Conservation (phyloP, 2,888 invertebrate species). For the Entomobrya multifasciata region DNA sequence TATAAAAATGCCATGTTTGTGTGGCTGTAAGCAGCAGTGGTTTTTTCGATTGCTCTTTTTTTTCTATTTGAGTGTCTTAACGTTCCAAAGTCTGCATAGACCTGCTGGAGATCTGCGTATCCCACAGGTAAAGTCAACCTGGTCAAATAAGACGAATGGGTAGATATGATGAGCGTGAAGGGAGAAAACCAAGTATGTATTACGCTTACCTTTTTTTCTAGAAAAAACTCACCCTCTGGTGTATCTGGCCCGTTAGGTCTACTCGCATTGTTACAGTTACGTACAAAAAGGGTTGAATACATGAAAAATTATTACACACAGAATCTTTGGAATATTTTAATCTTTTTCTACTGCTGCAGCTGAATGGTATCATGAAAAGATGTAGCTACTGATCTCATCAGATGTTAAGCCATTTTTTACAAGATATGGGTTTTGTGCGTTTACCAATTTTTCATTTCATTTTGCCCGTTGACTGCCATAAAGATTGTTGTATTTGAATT, state of each 20-base stretch:
- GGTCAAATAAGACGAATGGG: constrained; percentile 32
- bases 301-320: neutral
- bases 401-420: neutral
- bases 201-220: neutral
- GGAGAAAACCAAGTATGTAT: neutral
- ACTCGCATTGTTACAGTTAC: constrained; percentile 45
- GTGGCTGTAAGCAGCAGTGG: neutral
- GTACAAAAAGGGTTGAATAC: constrained; percentile 49
- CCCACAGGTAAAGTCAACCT: constrained; percentile 51
- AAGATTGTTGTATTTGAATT: no score
- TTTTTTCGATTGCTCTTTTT: neutral
- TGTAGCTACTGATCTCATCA: neutral
- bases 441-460: constrained; percentile 10
- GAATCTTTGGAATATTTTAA: constrained; percentile 13
- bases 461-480: no score
- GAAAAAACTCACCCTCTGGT: neutral
- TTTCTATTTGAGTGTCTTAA: neutral
- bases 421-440: constrained; percentile 13
- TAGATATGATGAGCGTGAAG: constrained; percentile 38
- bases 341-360: neutral
- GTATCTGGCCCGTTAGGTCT: constrained; percentile 3
- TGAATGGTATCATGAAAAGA: neutral
- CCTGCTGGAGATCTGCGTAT: constrained; percentile 46
- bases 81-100: neutral
- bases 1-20: neutral